phyloP scores from a whole-genome alignment of 2,113 vertebrate genomes.

The Apus apus region DNA sequence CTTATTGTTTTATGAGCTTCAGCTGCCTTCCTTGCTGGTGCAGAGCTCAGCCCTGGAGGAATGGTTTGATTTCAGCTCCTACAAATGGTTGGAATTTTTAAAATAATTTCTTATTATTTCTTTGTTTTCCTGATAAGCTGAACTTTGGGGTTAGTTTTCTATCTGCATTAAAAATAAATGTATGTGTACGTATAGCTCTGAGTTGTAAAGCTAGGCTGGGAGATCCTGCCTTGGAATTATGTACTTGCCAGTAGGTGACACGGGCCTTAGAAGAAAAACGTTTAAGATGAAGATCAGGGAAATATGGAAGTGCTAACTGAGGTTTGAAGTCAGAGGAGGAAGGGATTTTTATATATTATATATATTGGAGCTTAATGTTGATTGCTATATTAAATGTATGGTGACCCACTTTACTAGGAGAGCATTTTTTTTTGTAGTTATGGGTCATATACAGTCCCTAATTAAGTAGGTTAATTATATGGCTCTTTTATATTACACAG shows the following conservation, averaged over 20 bases:
- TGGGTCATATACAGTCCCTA: slow-evolving; percentile 50
- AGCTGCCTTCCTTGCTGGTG: slow-evolving; percentile 58
- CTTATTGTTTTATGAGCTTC: slow-evolving; percentile 76
- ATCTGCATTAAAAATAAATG: not conserved
- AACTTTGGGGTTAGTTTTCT: slow-evolving; percentile 37
- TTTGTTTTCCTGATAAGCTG: slow-evolving; percentile 8
- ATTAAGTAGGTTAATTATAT: slow-evolving; percentile 66
- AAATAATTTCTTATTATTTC: not conserved
- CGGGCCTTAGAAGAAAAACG: not conserved
- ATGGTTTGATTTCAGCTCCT: slow-evolving; percentile 65
- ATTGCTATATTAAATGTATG: slow-evolving; percentile 3
- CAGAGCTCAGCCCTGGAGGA: slow-evolving; percentile 51
- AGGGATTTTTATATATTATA: not conserved
- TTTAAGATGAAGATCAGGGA: not conserved
- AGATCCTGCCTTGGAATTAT: not conserved
- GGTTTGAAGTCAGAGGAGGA: slow-evolving; percentile 2
- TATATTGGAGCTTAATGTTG: slow-evolving; percentile 43
- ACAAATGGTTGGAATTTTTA: slow-evolving; percentile 42
- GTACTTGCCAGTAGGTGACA: not conserved
- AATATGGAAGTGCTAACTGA: not conserved
- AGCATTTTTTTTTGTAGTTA: not conserved
- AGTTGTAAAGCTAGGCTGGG: not conserved
- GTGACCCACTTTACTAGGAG: slow-evolving; percentile 50
- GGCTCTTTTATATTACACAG: slow-evolving; percentile 31
- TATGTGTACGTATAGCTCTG: not conserved